phyloP scores from a whole-genome alignment of 2,113 vertebrate species.

The Hypanus sabinus region DNA sequence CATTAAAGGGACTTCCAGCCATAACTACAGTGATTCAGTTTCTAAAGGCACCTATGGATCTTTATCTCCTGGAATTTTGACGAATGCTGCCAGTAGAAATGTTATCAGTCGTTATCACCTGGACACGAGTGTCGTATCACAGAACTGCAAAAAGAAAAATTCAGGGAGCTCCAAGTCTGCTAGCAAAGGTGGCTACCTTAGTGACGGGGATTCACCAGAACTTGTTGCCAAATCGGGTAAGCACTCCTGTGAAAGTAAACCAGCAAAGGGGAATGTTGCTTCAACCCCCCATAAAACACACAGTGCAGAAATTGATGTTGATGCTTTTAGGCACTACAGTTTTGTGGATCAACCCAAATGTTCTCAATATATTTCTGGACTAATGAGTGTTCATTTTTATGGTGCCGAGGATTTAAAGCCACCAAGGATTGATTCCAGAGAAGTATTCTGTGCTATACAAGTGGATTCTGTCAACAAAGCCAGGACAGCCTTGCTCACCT shows the following conservation, averaged over 20 bases:
- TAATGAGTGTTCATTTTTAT: constrained; percentile 94
- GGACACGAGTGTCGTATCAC: constrained; percentile 86
- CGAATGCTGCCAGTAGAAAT: constrained; percentile 74
- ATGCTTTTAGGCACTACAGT: constrained; percentile 89
- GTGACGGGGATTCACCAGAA: constrained; percentile 91
- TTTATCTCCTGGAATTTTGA: constrained; percentile 59
- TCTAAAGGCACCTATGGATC: constrained; percentile 55
- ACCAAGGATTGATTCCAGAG: constrained; percentile 81
- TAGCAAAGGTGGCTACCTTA: constrained; percentile 90
- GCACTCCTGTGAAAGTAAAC: constrained; percentile 66
- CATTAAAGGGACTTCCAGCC: constrained; percentile 70
- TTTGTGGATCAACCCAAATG: constrained; percentile 93
- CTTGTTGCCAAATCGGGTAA: constrained; percentile 83
- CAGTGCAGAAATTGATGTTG: constrained; percentile 76
- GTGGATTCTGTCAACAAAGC: constrained; percentile 95
- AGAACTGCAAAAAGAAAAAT: constrained; percentile 69
- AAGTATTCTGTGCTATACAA: constrained; percentile 95
- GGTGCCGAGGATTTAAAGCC: constrained; percentile 94
- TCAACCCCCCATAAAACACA: constrained; percentile 56
- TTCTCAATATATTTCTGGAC: constrained; percentile 84
- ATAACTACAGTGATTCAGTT: constrained; percentile 49
- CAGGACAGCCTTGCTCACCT: constrained; percentile 86
- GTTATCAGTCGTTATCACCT: constrained; percentile 97
- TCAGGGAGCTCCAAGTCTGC: constrained; percentile 71
- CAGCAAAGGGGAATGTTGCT: constrained; percentile 60